Evolutionary conservation across 2,113 vertebrate species (phyloP), one percentile per base, ranked within the genome.

Genomic region (Austrofundulus limnaeus): DNA sequence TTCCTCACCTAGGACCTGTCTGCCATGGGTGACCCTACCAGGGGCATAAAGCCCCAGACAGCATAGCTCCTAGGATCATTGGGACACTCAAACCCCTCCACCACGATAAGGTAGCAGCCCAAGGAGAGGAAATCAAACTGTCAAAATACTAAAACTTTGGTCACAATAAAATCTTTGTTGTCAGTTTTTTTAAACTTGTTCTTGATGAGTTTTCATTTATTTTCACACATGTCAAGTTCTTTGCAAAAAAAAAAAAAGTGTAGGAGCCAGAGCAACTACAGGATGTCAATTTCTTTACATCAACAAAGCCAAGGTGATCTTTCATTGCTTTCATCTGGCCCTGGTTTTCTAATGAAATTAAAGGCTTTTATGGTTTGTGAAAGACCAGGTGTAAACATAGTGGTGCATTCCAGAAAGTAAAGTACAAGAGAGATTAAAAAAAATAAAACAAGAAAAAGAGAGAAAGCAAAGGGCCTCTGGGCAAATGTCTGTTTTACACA

Each of bases 401-500:
- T 60, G 66, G 53, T 85, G 73, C 49, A 78, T 69, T 81, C 82
- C 45, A 88, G 75, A 89, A 82, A 78, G 71, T 85, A 79, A 75
- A 71, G 82, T 84, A 84, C 72, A 88, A 81, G 60, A 71, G 80
- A 80, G 77, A 67, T 77, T 72, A 73, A 62, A 68, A 46, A 72
- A 8, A 34, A 8, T 8, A 73, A 84, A 59, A 63, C 39, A 43
- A 46, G 10, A 56, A 24, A 16, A 71, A n/a, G 77, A 86, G 72
- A 82, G 70, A 66, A 66, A 49, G 69, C 66, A 82, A 84, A 85
- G 66, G 72, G 84, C 90, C 90, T 87, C 69, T 81, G 78, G 92
- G 91, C 89, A 92, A 89, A 88, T 90, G 81, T 91, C 84, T 92
- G 87, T 92, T 88, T 92, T 90, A 92, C 88, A 91, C 85, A 90